phyloP scores from a whole-genome alignment of 2,113 vertebrate species.

The Sphaerodactylus townsendi region DNA sequence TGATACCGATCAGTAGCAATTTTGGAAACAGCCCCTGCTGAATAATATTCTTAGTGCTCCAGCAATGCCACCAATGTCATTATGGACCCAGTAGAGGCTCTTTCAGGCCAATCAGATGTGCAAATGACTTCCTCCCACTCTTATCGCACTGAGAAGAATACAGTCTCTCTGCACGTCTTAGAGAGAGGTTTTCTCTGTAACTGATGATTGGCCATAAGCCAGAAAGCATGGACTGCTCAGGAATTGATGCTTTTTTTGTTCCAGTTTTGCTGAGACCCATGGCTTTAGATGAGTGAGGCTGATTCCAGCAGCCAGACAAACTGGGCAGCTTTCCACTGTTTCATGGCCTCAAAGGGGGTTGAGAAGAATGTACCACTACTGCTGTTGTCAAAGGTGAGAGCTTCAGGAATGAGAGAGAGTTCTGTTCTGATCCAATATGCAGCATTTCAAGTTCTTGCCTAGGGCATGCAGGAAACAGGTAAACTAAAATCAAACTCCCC shows the following conservation, averaged over 20 bases:
- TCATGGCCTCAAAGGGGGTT: not conserved
- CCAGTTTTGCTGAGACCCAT: not conserved
- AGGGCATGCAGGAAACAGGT: not conserved
- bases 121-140: slow-evolving; percentile 47
- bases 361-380: not conserved
- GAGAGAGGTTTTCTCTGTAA: slow-evolving; percentile 56
- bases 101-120: slow-evolving; percentile 26
- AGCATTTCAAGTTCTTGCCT: not conserved
- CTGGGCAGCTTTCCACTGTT: not conserved
- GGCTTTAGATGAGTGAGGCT: not conserved
- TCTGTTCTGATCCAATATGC: not conserved
- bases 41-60: slow-evolving; percentile 20
- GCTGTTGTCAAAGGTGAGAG: not conserved
- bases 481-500: not conserved
- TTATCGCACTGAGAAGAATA: not conserved
- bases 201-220: slow-evolving; percentile 64
- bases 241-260: slow-evolving; percentile 14
- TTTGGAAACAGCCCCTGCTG: not conserved
- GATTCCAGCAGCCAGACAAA: slow-evolving; percentile 13
- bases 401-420: not conserved
- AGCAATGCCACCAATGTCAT: slow-evolving; percentile 36
- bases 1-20: not conserved
- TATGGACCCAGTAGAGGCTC: slow-evolving; percentile 15
- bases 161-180: not conserved
- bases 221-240: slow-evolving; percentile 11